Conservation (phyloP, 1,140 invertebrate genomes). For the Orussus abietinus region DNA sequence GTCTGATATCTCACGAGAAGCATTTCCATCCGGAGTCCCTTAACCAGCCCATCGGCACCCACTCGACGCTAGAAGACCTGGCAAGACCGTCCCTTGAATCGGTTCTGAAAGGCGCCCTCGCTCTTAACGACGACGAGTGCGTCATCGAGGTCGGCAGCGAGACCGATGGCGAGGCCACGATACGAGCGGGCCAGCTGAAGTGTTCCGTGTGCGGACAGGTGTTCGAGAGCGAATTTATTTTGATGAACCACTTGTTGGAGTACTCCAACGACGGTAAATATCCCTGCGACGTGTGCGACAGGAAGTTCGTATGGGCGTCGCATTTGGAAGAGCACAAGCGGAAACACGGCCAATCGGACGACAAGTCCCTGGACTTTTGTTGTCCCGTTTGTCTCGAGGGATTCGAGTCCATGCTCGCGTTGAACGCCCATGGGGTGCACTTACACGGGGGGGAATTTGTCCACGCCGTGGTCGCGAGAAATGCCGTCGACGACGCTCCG, state of each 20-base stretch:
- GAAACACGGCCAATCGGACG: conserved; percentile 16
- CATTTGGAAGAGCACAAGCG: conserved; percentile 16
- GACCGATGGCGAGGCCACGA: too few species aligned
- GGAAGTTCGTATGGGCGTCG: conserved; percentile 14
- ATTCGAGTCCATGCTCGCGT: neutral
- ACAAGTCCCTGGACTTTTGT: neutral
- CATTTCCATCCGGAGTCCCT: too few species aligned
- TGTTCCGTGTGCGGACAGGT: conserved; percentile 17
- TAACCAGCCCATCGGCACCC: too few species aligned
- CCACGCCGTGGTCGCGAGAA: too few species aligned
- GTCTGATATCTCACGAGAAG: conserved; percentile 24
- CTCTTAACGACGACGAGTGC: too few species aligned
- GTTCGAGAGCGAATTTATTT: conserved; percentile 13
- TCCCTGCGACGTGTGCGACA: conserved; percentile 13
- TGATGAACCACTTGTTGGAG: conserved; percentile 20
- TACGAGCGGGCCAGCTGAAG: neutral
- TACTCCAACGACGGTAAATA: conserved; percentile 18
- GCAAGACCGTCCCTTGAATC: too few species aligned
- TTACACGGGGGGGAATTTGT: too few species aligned
- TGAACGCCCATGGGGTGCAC: conserved; percentile 19
- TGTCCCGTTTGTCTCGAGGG: conserved; percentile 23
- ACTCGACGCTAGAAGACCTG: too few species aligned
- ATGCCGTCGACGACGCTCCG: too few species aligned
- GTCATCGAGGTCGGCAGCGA: too few species aligned
- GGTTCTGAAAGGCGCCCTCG: too few species aligned